Conservation (phyloP, 1,140 invertebrate genomes). For the Daktulosphaira vitifoliae region DNA sequence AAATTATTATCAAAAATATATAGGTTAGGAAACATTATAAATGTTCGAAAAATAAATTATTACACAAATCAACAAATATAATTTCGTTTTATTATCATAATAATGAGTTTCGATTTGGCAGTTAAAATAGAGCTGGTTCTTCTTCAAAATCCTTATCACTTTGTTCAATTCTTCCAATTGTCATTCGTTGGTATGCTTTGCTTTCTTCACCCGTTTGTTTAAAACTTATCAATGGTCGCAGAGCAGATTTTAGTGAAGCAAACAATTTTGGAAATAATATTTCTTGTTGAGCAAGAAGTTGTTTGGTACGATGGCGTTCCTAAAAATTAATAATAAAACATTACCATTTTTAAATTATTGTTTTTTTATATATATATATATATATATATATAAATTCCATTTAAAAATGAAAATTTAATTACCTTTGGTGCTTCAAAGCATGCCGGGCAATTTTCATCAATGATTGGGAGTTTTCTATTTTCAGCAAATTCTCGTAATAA, state of each 20-base stretch:
- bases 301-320: constrained; percentile 59
- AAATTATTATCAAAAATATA: not conserved
- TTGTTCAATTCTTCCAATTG: not conserved
- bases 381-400: constrained; percentile 12
- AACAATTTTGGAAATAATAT: constrained; percentile 63
- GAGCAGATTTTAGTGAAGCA: constrained; percentile 55
- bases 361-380: no score
- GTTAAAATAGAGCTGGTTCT: constrained; percentile 10
- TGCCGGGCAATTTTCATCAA: constrained; percentile 53
- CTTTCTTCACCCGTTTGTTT: constrained; percentile 48
- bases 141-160: constrained; percentile 23
- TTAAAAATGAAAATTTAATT: constrained; percentile 31
- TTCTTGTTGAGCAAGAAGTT: constrained; percentile 65
- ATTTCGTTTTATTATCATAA: not conserved
- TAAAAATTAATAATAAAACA: constrained; percentile 42
- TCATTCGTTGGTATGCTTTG: constrained; percentile 32
- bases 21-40: constrained; percentile 3
- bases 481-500: constrained; percentile 59
- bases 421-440: constrained; percentile 56
- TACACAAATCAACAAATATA: not conserved
- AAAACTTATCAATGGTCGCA: constrained; percentile 61
- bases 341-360: no score
- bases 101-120: not conserved
- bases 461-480: constrained; percentile 56
- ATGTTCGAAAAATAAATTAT: constrained; percentile 3